Evolutionary conservation across 2,888 invertebrate species (phyloP).

Genomic region (Calephelis perditalis): DNA sequence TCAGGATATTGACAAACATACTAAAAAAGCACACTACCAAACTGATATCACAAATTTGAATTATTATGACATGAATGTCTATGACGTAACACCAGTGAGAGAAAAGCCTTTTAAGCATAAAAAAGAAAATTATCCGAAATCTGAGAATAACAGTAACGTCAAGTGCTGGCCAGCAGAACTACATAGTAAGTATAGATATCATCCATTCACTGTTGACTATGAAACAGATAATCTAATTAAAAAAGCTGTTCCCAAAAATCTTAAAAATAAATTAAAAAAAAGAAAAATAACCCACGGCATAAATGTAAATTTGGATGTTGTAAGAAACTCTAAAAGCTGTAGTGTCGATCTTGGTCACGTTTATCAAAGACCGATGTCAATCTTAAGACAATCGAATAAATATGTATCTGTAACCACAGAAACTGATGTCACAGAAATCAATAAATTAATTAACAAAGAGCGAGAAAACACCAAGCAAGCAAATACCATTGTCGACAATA

Average conservation of each 20-base stretch:
- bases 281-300: background rate
- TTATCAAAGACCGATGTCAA: slow-evolving; percentile 36
- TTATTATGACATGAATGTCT: slow-evolving; percentile 55
- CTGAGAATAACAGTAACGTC: slow-evolving; percentile 29
- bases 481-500: slow-evolving; percentile 35
- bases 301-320: background rate
- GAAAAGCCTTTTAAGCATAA: slow-evolving; percentile 41
- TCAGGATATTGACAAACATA: slow-evolving; percentile 48
- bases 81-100: slow-evolving; percentile 60
- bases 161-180: slow-evolving; percentile 39
- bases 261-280: slow-evolving; percentile 15
- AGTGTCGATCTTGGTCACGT: slow-evolving; percentile 45
- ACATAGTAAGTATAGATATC: slow-evolving; percentile 32
- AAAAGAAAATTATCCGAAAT: slow-evolving; percentile 32
- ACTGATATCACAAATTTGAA: slow-evolving; percentile 17
- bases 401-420: slow-evolving; percentile 22
- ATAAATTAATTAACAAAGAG: background rate
- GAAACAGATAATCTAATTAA: slow-evolving; percentile 24
- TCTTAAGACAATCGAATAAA: slow-evolving; percentile 21
- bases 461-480: slow-evolving; percentile 30
- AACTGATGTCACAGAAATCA: slow-evolving; percentile 16
- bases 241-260: slow-evolving; percentile 20
- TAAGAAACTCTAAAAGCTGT: slow-evolving; percentile 37
- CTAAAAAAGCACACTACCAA: slow-evolving; percentile 5
- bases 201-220: slow-evolving; percentile 33